A percentile compares a stretch with the other conserved stretches of the same genome.
These are phyloP conservation scores for Leuctra nigra DNA, from an alignment of 2,888 invertebrate species.

Conservation along the genomic window DNA sequence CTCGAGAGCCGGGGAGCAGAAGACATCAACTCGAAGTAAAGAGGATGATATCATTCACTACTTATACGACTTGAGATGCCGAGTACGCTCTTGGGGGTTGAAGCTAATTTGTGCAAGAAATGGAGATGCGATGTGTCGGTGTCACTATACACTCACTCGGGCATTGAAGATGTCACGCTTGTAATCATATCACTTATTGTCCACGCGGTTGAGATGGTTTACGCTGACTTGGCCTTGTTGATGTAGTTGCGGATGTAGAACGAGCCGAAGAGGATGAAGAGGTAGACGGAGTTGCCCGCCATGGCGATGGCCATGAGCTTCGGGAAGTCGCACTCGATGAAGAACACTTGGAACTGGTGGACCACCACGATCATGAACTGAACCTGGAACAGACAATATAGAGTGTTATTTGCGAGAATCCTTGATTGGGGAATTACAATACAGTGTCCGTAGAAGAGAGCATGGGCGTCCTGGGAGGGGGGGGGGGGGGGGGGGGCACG, in stretches of 20 bases:
- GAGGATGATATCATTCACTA: not conserved
- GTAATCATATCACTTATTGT: no score
- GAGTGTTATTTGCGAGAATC: no score
- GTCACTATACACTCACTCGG: no score
- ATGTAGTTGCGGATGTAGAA: not conserved
- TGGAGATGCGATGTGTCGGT: not conserved
- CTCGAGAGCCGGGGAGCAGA: not conserved
- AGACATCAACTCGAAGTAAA: not conserved
- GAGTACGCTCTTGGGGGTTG: not conserved
- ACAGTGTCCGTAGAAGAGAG: no score
- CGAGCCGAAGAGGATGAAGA: conserved; percentile 5
- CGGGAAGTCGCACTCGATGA: conserved; percentile 14
- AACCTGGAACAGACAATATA: conserved; percentile 4
- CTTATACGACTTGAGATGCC: not conserved
- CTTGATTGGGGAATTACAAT: no score
- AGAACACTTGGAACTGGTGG: conserved; percentile 12
- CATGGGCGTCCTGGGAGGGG: no score
- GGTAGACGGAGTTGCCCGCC: not conserved
- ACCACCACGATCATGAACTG: conserved; percentile 18
- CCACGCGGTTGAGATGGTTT: no score
- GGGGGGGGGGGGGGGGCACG: no score
- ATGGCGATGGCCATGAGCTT: conserved; percentile 2
- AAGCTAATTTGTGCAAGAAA: not conserved
- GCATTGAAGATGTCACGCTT: no score
- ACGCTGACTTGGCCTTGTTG: not conserved